Conservation (phyloP, 1,140 invertebrate species). For the Apis laboriosa region DNA sequence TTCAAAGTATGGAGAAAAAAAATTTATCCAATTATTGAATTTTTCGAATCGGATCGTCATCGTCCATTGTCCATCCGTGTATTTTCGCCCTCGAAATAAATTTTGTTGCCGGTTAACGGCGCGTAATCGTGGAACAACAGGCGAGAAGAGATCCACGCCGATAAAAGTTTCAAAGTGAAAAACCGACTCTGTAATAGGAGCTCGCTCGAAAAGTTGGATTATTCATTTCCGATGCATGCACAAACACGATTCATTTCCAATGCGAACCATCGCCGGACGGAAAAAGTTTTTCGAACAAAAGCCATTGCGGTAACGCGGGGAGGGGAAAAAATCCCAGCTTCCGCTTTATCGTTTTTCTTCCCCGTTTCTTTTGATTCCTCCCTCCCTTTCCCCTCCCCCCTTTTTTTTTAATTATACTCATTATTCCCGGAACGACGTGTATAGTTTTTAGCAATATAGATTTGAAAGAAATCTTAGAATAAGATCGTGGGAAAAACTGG, state of each 20-base stretch:
- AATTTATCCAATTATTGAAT: not conserved
- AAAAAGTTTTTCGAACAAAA: constrained; percentile 44
- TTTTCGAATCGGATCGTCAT: not conserved
- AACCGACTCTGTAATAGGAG: constrained; percentile 3
- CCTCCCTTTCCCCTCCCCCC: no score
- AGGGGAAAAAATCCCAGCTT: not conserved
- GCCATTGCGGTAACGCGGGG: not conserved
- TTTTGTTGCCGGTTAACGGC: constrained; percentile 6
- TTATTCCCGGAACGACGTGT: not conserved
- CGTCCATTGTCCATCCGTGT: not conserved
- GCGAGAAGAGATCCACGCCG: not conserved
- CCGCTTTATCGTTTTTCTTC: not conserved
- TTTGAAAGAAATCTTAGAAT: not conserved
- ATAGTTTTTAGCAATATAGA: not conserved
- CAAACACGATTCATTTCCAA: constrained; percentile 40
- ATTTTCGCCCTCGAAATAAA: not conserved
- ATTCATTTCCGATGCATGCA: constrained; percentile 31
- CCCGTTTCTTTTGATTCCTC: not conserved
- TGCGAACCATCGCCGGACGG: constrained; percentile 12
- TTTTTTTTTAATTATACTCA: not conserved
- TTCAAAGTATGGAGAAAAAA: no score
- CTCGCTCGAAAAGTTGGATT: constrained; percentile 26
- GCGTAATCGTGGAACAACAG: constrained; percentile 17
- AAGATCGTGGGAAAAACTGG: not conserved
- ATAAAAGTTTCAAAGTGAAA: constrained; percentile 26